These are phyloP conservation scores for Anoplius nigerrimus DNA, from an alignment of 2,888 invertebrate genomes.

Conservation along the genomic window DNA sequence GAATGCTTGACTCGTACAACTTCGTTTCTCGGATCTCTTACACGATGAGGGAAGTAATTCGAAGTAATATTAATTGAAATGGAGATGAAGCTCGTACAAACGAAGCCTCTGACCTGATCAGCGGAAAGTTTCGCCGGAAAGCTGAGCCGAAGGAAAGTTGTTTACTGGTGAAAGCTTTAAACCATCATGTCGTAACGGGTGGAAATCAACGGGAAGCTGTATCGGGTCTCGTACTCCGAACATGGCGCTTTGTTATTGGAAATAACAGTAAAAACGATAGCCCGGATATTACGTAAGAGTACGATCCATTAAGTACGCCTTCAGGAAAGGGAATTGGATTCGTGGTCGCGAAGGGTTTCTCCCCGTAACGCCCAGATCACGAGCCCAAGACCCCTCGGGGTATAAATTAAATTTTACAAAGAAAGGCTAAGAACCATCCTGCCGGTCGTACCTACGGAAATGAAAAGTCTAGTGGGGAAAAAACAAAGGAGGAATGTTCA, in stretches of 20 bases:
- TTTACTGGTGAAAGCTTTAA: too few relatives aligned
- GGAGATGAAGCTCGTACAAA: too few relatives aligned
- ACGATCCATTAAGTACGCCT: constrained; percentile 46
- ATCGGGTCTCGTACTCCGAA: too few relatives aligned
- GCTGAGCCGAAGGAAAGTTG: too few relatives aligned
- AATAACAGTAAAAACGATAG: constrained; percentile 44
- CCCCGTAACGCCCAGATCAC: constrained; percentile 26
- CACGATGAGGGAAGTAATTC: too few relatives aligned
- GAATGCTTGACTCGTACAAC: too few relatives aligned
- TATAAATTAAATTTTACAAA: constrained; percentile 59
- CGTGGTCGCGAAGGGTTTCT: constrained; percentile 30
- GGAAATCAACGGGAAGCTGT: too few relatives aligned
- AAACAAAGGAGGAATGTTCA: constrained; percentile 36
- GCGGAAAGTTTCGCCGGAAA: too few relatives aligned
- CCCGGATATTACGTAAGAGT: constrained; percentile 46
- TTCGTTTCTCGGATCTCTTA: too few relatives aligned
- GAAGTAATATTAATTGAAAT: too few relatives aligned
- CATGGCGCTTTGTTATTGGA: constrained; percentile 33
- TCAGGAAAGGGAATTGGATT: constrained; percentile 45
- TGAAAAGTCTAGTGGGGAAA: constrained; percentile 41
- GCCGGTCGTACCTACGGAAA: constrained; percentile 36
- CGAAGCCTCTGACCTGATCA: too few relatives aligned
- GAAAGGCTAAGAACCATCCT: constrained; percentile 42
- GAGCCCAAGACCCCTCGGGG: constrained; percentile 20
- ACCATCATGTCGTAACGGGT: too few relatives aligned